Evolutionary conservation across 30 jellyfish, hydroid and myxozoan genomes (phyloP), one percentile per base, ranked within the genome.

Genomic region (Turritopsis rubra): DNA sequence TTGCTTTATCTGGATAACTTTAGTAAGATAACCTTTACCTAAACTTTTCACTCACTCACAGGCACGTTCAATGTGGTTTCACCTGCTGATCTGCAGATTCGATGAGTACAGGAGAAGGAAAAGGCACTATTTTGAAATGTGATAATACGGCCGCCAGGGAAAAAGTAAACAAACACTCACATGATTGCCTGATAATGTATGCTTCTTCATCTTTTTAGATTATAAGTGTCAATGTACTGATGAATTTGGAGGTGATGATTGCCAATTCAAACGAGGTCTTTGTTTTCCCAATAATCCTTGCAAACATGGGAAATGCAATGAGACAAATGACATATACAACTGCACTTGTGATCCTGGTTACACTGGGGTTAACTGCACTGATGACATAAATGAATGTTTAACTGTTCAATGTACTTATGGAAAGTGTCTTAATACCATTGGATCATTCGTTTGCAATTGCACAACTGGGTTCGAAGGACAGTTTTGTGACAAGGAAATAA

Each of bases 381-480:
- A n/a, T 18, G 30, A 82, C 19, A 70, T 82, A 16, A 72, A 82
- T 72, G 89, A 82, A 52, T 82, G 89, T 82, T 80, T 7, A n/a
- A 18, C 73, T 21, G 27, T 28, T 28, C 87, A 96, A 7, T 94
- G 97, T 68, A 80, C 79, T 78, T 85, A 88, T 29, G 99, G 97
- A 23, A 83, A 25, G 75, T 94, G 99, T 75, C 54, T 52, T 19
- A 96, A 92, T 65, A 95, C 96, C 21, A 27, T 85, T 77, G 85
- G 88, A 53, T 53, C 90, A 1, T 92, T 82, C 73, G 77, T 65
- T 28, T 92, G 98, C 53, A 71, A 73, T 52, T 92, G 98, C 77
- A 89, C 95, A n/a, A 68, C n/a, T 0, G 98, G 98, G 0, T 92
- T 78, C 79, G 91, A 95, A 28, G 99, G 97, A 27, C 79, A 81